Evolutionary conservation across 2,888 invertebrate species (phyloP).

Genomic region (Escarpia spicata): DNA sequence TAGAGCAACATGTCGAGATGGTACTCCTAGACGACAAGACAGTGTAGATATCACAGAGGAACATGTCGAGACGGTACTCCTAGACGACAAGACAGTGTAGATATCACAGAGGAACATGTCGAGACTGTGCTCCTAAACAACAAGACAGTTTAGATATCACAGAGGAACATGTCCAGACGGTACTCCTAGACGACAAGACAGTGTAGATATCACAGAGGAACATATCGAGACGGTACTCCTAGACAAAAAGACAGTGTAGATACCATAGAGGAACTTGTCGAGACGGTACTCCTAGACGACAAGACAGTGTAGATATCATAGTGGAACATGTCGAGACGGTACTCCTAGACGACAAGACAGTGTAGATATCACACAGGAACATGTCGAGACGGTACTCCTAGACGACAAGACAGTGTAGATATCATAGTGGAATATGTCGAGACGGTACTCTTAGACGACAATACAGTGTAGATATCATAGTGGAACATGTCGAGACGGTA

Average conservation of each 20-base stretch:
- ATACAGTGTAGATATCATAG: background rate
- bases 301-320: no score
- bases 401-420: no score
- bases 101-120: conserved; percentile 78
- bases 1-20: conserved; percentile 80
- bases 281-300: conserved; percentile 56
- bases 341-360: conserved; percentile 74
- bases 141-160: no score
- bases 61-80: conserved; percentile 93
- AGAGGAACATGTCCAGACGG: conserved; percentile 88
- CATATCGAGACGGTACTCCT: no score
- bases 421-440: conserved; percentile 80
- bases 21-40: no score
- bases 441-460: conserved; percentile 82
- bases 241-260: no score
- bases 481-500: no score
- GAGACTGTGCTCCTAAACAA: conserved; percentile 77
- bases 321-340: conserved; percentile 91
- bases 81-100: conserved; percentile 60
- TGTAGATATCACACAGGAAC: conserved; percentile 70
- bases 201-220: no score
- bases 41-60: conserved; percentile 68
- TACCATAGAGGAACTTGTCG: conserved; percentile 78
- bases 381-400: conserved; percentile 86
- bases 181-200: conserved; percentile 76